phyloP scores from a whole-genome alignment of 2,888 invertebrate species.

The Bombyx huttoni region DNA sequence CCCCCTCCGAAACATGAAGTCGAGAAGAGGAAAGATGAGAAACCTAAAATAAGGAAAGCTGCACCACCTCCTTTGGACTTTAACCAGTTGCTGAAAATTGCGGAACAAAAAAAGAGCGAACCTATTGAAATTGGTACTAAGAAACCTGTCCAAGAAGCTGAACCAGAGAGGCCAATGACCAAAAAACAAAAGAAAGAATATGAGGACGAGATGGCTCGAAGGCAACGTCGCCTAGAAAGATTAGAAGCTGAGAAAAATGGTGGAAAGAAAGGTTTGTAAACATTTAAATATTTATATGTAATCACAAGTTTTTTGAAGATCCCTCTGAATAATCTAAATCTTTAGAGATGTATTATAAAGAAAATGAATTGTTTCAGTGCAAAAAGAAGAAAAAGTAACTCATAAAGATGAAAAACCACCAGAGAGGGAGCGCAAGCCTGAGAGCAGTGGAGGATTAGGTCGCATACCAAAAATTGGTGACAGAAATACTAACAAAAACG shows the following conservation, averaged over 20 bases:
- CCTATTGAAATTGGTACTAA: constrained; percentile 71
- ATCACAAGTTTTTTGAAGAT: too few relatives aligned
- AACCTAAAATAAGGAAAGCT: constrained; percentile 73
- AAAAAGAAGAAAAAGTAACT: constrained; percentile 33
- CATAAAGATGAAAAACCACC: constrained; percentile 41
- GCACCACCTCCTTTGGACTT: constrained; percentile 86
- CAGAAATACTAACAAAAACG: constrained; percentile 25
- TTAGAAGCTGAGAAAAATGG: constrained; percentile 43
- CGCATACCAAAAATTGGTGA: constrained; percentile 71
- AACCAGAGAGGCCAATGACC: constrained; percentile 82
- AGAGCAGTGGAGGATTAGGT: constrained; percentile 24
- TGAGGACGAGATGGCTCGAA: constrained; percentile 79
- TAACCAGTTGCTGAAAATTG: constrained; percentile 82
- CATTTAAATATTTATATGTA: too few relatives aligned
- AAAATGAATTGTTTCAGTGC: constrained; percentile 18
- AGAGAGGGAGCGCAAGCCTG: not conserved
- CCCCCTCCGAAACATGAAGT: constrained; percentile 48
- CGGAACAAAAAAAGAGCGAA: constrained; percentile 86
- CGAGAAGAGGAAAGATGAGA: constrained; percentile 54
- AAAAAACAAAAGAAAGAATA: constrained; percentile 84
- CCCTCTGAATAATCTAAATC: not conserved
- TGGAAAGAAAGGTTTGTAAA: constrained; percentile 6
- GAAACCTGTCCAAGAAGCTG: constrained; percentile 55
- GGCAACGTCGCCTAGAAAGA: constrained; percentile 57
- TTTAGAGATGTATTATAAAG: not conserved